phyloP scores from a whole-genome alignment of 2,888 invertebrate genomes.

The Archaeoteleia sp. region DNA sequence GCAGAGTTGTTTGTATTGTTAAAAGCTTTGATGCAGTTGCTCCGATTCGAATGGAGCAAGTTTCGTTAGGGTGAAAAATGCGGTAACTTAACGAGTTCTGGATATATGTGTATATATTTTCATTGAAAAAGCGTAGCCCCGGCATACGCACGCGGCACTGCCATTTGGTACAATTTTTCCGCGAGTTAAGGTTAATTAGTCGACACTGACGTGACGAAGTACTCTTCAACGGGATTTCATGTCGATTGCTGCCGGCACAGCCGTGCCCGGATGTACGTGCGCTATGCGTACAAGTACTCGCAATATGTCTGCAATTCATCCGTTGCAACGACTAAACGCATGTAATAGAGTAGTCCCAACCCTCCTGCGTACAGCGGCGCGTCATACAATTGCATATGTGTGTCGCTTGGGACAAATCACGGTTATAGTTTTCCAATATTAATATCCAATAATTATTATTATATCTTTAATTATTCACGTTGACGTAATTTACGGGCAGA shows the following conservation, averaged over 20 bases:
- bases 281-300: constrained; percentile 52
- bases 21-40: no score
- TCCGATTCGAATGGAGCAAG: no score
- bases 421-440: neutral
- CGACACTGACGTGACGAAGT: constrained; percentile 70
- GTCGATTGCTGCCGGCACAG: constrained; percentile 65
- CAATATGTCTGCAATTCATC: constrained; percentile 55
- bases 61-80: constrained; percentile 16
- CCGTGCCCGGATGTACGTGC: constrained; percentile 56
- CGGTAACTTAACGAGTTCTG: constrained; percentile 25
- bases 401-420: constrained; percentile 33
- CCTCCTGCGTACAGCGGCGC: constrained; percentile 26
- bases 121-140: constrained; percentile 27
- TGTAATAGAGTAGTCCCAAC: constrained; percentile 45
- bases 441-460: neutral
- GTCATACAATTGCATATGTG: constrained; percentile 45
- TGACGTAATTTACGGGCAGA: no score
- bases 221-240: constrained; percentile 65
- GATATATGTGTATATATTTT: neutral
- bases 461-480: no score
- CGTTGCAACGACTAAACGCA: constrained; percentile 53
- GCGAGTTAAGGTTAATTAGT: constrained; percentile 73
- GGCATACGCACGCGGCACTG: constrained; percentile 16
- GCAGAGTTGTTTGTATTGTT: no score
- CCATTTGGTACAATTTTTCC: constrained; percentile 69